Percentiles rank a stretch among this genome's conserved stretches.
Conservation (phyloP, 2,113 vertebrate species). For the Scomber japonicus region DNA sequence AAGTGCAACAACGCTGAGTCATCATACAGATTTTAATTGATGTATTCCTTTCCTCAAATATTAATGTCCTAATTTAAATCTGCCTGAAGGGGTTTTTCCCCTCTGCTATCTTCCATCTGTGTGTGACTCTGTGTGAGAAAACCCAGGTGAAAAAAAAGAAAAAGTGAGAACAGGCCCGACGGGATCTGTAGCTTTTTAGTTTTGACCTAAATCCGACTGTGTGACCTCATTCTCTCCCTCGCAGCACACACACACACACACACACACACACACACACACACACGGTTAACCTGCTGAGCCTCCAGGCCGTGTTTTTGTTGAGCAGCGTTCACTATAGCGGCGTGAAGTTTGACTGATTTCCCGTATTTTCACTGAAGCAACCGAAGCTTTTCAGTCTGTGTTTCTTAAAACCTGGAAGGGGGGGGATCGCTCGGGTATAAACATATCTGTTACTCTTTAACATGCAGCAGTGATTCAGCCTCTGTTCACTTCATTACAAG, state of each 20-base stretch:
- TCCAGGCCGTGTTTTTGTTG: conserved; percentile 17
- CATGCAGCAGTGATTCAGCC: conserved; percentile 9
- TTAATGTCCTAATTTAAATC: neutral
- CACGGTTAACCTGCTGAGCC: neutral
- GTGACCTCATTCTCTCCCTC: conserved; percentile 11
- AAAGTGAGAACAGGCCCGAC: conserved; percentile 30
- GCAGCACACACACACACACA: neutral
- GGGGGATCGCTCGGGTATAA: neutral
- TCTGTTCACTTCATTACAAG: neutral
- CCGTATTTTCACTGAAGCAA: too few relatives aligned
- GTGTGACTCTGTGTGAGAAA: neutral
- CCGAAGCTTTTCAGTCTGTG: neutral
- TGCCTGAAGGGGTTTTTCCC: too few relatives aligned
- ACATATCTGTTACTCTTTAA: neutral
- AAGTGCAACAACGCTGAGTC: too few relatives aligned
- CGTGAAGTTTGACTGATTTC: neutral
- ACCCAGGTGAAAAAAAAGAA: neutral
- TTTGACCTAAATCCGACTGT: neutral
- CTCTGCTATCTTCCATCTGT: neutral
- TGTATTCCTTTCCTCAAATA: too few relatives aligned
- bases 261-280: conserved; percentile 18
- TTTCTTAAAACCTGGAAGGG: neutral
- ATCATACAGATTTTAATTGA: too few relatives aligned
- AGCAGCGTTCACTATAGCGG: neutral
- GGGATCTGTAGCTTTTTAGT: conserved; percentile 37